Evolutionary conservation across 1,140 invertebrate genomes (phyloP).

Genomic region (Heliconius congener): DNA sequence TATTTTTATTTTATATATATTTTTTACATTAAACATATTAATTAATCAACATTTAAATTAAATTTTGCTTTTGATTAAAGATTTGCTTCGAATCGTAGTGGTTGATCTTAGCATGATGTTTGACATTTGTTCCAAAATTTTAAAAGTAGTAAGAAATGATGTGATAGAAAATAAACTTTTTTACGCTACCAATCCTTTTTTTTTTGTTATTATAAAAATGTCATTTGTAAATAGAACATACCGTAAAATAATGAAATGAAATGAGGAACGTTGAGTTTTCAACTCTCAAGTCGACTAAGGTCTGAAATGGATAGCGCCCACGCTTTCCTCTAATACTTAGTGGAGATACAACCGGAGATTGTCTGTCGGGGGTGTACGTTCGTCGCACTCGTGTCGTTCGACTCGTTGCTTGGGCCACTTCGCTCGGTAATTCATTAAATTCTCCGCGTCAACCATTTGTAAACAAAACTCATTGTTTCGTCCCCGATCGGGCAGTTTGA

Average conservation of each 20-base stretch:
- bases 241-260: not conserved
- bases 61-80: not conserved
- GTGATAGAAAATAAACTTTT: slow-evolving; percentile 80
- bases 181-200: slow-evolving; percentile 61
- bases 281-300: slow-evolving; percentile 40
- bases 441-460: slow-evolving; percentile 68
- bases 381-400: slow-evolving; percentile 57
- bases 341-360: slow-evolving; percentile 57
- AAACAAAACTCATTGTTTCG: slow-evolving; percentile 80
- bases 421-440: slow-evolving; percentile 68
- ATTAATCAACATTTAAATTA: not conserved
- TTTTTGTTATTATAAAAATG: not conserved
- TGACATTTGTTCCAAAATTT: slow-evolving; percentile 72
- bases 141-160: slow-evolving; percentile 74
- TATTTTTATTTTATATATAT: slow-evolving; percentile 9
- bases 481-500: slow-evolving; percentile 68
- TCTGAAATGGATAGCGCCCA: slow-evolving; percentile 62
- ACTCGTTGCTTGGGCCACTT: slow-evolving; percentile 58
- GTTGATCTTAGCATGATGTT: slow-evolving; percentile 64
- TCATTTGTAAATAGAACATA: not conserved
- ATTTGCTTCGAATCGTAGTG: slow-evolving; percentile 70
- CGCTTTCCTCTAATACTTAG: slow-evolving; percentile 62
- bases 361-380: slow-evolving; percentile 57
- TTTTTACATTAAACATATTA: slow-evolving; percentile 5
- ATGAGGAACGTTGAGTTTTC: not conserved